Base-by-base conservation (phyloP, 2,113 vertebrate species). In the Caretta caretta region DNA sequence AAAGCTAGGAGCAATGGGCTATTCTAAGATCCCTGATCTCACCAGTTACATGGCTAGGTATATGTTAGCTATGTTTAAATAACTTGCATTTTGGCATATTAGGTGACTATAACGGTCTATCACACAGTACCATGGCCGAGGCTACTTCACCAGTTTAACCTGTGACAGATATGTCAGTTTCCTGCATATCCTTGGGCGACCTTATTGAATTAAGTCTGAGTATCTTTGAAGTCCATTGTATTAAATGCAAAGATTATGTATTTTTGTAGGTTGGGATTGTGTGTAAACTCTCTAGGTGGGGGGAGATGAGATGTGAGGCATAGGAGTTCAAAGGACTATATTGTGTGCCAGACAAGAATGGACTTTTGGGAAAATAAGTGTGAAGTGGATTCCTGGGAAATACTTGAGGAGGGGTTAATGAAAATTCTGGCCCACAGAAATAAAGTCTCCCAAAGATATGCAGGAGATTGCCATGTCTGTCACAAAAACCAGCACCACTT, bases 11-110 rank as follows among this genome's bases (percentile, higher is more conserved):
- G 25, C 24, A 54, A 54, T 54, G 42, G 42, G 6, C 14, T 84
- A 53, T 86, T 42, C 22, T 93, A 87, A 78, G 35, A 65, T 80
- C 86, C 49, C 50, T 93, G 29, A 50, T 0, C 78, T 93, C 92
- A 85, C 38, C 5, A 5, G 42, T 38, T 24, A 25, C 38, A 75
- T 42, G 25, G 10, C 81, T 49, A 88, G 94, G 90, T 93, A 82
- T 89, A 84, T 91, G 56, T 82, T 94, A 96, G 88, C 86, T 93
- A 80, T 42, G 79, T 62, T 90, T 75, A 96, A 93, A 93, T 72
- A 10, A 72, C 62, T 89, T 93, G 84, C 91, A 83, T 51, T 78
- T 92, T 59, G 31, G 0, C 9, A 83, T 93, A 86, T 25, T 25
- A 46, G 24, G 2, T 86, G 79, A 69, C 84, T 62, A 19, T 75